phyloP scores from a whole-genome alignment of 2,888 invertebrate genomes.

The Ditylenchus weischeri region DNA sequence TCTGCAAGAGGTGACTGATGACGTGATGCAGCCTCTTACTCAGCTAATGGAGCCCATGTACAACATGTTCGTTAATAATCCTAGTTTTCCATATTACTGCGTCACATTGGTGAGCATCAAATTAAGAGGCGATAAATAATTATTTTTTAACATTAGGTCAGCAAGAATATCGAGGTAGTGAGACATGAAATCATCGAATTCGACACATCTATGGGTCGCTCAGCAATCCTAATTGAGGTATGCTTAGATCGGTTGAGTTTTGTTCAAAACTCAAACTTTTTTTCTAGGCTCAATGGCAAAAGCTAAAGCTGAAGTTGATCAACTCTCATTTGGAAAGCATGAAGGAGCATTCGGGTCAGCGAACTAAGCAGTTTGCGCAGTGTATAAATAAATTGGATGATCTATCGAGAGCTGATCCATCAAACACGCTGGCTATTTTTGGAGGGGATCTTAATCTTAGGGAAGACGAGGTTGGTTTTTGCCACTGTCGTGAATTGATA shows the following conservation, averaged over 20 bases:
- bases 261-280: neutral
- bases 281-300: conserved; percentile 42
- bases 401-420: conserved; percentile 20
- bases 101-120: conserved; percentile 49
- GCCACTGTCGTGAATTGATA: too few species aligned
- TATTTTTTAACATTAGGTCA: neutral
- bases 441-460: conserved; percentile 68
- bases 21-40: conserved; percentile 61
- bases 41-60: conserved; percentile 60
- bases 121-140: neutral
- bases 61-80: conserved; percentile 61
- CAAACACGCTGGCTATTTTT: conserved; percentile 62
- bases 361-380: conserved; percentile 60
- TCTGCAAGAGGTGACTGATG: conserved; percentile 66
- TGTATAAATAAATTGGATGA: conserved; percentile 41
- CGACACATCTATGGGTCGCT: conserved; percentile 64
- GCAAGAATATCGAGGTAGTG: conserved; percentile 39
- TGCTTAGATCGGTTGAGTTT: neutral
- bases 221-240: conserved; percentile 64
- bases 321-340: conserved; percentile 68
- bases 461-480: conserved; percentile 64
- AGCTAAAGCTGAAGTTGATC: conserved; percentile 60
- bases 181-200: conserved; percentile 62
- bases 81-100: conserved; percentile 56
- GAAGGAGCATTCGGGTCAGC: conserved; percentile 60